Base-by-base conservation (phyloP, 2,113 vertebrate genomes). In the Orcinus orca region DNA sequence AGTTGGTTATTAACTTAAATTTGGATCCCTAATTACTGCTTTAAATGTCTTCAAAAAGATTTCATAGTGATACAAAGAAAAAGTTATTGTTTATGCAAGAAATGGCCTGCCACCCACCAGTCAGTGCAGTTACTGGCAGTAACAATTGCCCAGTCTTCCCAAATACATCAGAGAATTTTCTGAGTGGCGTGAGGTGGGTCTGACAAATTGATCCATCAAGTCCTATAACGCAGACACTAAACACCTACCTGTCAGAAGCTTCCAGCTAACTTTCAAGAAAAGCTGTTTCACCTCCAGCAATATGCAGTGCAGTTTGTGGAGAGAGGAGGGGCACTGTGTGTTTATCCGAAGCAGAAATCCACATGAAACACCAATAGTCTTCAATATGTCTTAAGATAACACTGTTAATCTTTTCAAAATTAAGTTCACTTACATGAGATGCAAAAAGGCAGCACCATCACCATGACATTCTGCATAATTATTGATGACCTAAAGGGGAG, bases 141-240 rank as follows among this genome's bases (percentile, higher is more conserved):
- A 73, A 96, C 96, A 96, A 81, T 31, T 74, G 53, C 33, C 44
- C 83, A n/a, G 38, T 79, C 83, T 95, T 36, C 89, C 88, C 63
- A 74, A 89, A 65, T 33, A 79, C 17, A 93, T 88, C 88, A 97
- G 67, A 97, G 81, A 58, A 93, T 82, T 60, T 62, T 95, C 87
- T 70, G 23, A 44, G 29, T 36, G 36, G 17, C 11, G 33, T 14
- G 50, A 74, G 47, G 41, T 73, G 67, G 47, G 50, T n/a, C 79
- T 94, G 65, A 76, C 31, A 90, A 95, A 95, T 70, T 77, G 92
- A 58, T 60, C 50, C 87, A 93, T 95, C 86, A 92, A 79, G 31
- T 83, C 68, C 87, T 89, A 5, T 92, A 85, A 81, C 6, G 12
- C 68, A 92, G 83, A 62, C 41, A 36, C 38, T 63, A 93, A 96